Evolutionary conservation across 2,888 invertebrate genomes (phyloP), one percentile per base, ranked within the genome.

Genomic region (Phaonia tiefii): DNA sequence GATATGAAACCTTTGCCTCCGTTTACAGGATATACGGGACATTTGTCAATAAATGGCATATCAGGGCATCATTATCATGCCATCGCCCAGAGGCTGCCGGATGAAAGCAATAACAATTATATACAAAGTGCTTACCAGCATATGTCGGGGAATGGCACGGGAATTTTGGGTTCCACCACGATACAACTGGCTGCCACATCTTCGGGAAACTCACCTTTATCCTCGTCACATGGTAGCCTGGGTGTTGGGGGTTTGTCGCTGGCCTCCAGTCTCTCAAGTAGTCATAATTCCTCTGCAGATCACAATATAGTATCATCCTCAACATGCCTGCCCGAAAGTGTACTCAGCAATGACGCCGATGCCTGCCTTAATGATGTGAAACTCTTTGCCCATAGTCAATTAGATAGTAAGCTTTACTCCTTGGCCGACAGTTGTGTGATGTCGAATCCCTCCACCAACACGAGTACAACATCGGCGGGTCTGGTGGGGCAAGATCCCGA

Each of bases 21-120:
- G 4, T 96, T 97, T 90, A 95, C 96, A 56, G 95, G 95, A 31
- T 96, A 96, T 91, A 96, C 96, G 17, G 96, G 96, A 0, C 96
- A 96, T 86, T 91, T 97, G 79, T 96, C 96, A 85, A 96, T 96
- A 90, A 96, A 96, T 91, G 96, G 96, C 72, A 96, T 96, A 86
- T 95, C 96, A 70, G 96, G 96, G 1, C 96, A 96, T 89, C 96
- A 96, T 89, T 96, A 95, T 89, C 96, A 96, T 89, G 95, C 96
- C 85, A 96, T 96, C 89, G 96, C 96, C 0, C 94, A 95, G 89
- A 92, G 95, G 74, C 92, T 94, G 66, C 94, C 94, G 2, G 95
- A 95, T 86, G 95, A 95, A 89, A 95, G 93, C 91, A 95, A 94
- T 91, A 96, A 93, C 91, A 96, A 93, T 90, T 93, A 93, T 25